These are phyloP conservation scores for Palythoa grandiflora DNA, from an alignment of 92 coral and sea anemone species.

Conservation along the genomic window DNA sequence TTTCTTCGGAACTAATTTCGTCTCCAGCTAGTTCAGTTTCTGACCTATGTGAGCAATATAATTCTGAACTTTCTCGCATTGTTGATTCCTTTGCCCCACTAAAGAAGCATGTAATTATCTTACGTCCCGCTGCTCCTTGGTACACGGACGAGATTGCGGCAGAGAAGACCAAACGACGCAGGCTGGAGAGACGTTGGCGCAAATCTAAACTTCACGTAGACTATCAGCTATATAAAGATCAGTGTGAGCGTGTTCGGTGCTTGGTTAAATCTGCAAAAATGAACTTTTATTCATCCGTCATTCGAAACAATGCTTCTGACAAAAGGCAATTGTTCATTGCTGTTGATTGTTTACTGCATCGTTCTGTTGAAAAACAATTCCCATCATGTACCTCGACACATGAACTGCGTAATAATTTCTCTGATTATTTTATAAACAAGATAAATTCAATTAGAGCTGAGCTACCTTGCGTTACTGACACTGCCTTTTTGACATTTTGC, in stretches of 20 bases:
- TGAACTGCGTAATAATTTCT: slow-evolving; percentile 31
- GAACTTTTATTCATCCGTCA: slow-evolving; percentile 18
- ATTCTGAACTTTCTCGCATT: slow-evolving; percentile 14
- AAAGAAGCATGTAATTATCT: not conserved
- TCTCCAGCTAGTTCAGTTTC: not conserved
- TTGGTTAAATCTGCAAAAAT: slow-evolving; percentile 2
- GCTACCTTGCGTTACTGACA: not conserved
- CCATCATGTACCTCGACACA: slow-evolving; percentile 33
- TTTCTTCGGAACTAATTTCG: slow-evolving; percentile 1
- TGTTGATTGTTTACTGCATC: no score
- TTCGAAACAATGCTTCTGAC: slow-evolving; percentile 19
- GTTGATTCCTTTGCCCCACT: slow-evolving; percentile 17
- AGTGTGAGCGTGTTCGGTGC: slow-evolving; percentile 38
- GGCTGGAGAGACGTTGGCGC: slow-evolving; percentile 47
- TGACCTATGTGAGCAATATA: slow-evolving; percentile 37
- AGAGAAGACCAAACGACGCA: slow-evolving; percentile 41
- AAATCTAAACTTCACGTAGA: slow-evolving; percentile 31
- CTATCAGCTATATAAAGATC: slow-evolving; percentile 34
- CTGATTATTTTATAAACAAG: slow-evolving; percentile 11
- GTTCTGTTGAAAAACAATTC: not conserved
- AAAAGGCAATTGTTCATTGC: not conserved
- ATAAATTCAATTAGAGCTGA: slow-evolving; percentile 12
- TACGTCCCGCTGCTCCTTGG: slow-evolving; percentile 40
- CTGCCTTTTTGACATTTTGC: slow-evolving; percentile 1
- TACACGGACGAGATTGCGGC: no score